These are phyloP conservation scores for Hydropotes inermis DNA, from an alignment of 2,113 vertebrate species.

Conservation along the genomic window DNA sequence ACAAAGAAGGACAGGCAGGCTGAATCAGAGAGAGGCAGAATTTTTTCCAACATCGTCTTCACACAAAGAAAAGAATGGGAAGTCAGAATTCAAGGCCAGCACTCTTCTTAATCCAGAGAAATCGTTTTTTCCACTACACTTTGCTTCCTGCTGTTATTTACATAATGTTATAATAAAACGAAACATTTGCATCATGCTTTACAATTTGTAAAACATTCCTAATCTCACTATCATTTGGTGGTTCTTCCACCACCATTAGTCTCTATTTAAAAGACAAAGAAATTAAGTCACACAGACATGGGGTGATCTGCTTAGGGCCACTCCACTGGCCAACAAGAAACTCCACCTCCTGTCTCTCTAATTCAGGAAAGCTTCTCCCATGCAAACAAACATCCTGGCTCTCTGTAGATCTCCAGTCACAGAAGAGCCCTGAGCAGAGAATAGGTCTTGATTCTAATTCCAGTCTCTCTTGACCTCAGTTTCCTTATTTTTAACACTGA, in stretches of 20 bases:
- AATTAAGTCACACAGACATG: background rate
- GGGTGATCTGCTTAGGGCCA: background rate
- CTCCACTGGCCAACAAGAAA: background rate
- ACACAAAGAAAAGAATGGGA: background rate
- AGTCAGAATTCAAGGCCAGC: background rate
- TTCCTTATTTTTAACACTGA: background rate
- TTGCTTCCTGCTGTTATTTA: background rate
- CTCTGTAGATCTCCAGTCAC: background rate
- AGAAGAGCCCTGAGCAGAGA: background rate
- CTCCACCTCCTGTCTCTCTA: background rate
- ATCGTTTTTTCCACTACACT: background rate
- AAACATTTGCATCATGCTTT: background rate
- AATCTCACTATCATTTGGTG: background rate
- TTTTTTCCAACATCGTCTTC: background rate
- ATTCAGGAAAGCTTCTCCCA: background rate
- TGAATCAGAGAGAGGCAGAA: background rate
- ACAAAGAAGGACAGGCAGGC: background rate
- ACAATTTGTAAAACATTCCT: background rate
- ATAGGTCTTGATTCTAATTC: background rate
- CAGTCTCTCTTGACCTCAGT: background rate
- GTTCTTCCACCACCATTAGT: background rate
- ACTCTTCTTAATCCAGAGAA: background rate
- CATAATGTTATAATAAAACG: background rate
- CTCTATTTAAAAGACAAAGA: slow-evolving; percentile 30
- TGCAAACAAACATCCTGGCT: background rate